Percentiles rank a stretch among this genome's conserved stretches.
These are phyloP conservation scores for Prosapia bicincta DNA, from an alignment of 2,888 invertebrate species.

Conservation along the genomic window DNA sequence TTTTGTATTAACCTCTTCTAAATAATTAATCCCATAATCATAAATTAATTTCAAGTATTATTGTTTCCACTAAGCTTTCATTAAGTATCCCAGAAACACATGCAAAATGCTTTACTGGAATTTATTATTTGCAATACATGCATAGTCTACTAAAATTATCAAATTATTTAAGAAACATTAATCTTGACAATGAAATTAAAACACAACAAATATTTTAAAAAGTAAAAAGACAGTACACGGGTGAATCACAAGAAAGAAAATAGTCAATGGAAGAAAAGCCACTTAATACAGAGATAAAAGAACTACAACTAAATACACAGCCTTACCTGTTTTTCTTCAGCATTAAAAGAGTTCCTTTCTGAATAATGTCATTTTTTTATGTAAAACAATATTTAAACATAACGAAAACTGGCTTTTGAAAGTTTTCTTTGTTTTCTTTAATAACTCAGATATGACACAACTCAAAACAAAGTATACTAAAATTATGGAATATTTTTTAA, in stretches of 20 bases:
- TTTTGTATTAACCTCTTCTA: too few species aligned
- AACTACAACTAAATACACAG: not conserved
- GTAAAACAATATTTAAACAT: too few species aligned
- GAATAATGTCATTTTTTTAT: too few species aligned
- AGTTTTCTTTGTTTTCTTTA: too few species aligned
- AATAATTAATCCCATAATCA: not conserved
- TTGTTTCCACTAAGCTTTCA: not conserved
- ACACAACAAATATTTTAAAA: not conserved
- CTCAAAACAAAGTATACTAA: too few species aligned
- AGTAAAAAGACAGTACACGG: not conserved
- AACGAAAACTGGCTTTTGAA: too few species aligned
- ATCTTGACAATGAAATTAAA: not conserved
- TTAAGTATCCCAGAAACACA: not conserved
- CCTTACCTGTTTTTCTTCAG: not conserved
- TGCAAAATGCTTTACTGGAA: not conserved
- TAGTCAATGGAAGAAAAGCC: not conserved
- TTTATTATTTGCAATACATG: not conserved
- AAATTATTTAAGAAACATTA: too few species aligned
- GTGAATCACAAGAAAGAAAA: not conserved
- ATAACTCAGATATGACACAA: too few species aligned
- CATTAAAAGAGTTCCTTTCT: too few species aligned
- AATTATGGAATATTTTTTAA: too few species aligned
- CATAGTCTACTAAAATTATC: not conserved
- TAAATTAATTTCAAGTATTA: not conserved
- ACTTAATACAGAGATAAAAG: not conserved